Percentiles rank a stretch among this genome's conserved stretches.
These are phyloP conservation scores for Pipra filicauda DNA, from an alignment of 2,113 vertebrate genomes.

Conservation along the genomic window DNA sequence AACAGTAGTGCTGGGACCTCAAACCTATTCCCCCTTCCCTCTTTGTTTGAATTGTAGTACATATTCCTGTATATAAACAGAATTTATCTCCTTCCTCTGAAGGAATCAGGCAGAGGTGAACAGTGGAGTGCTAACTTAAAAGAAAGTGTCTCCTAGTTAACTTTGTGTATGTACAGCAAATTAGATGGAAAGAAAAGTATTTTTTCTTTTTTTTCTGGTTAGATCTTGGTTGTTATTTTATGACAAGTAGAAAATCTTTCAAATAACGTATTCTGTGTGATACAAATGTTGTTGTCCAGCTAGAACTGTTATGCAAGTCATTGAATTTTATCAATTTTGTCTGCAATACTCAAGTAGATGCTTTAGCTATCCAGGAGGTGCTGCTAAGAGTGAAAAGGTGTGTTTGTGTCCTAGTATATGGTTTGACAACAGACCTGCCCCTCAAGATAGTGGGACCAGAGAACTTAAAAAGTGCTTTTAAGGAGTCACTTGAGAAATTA, in stretches of 20 bases:
- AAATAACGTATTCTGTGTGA: rapidly evolving
- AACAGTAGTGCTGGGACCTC: neutral
- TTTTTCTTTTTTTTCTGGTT: neutral
- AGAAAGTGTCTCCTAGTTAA: neutral
- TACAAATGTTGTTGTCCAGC: neutral
- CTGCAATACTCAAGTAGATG: neutral
- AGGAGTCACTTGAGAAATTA: neutral
- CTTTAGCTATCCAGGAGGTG: neutral
- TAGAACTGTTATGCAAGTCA: neutral
- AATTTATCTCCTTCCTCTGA: neutral
- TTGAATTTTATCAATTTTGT: neutral
- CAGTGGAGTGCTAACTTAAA: neutral
- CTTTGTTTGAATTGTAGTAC: neutral
- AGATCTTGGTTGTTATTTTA: neutral
- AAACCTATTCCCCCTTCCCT: neutral
- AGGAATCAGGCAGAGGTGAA: neutral
- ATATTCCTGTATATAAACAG: neutral
- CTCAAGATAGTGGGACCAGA: neutral
- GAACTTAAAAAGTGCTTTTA: neutral
- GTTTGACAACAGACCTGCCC: neutral
- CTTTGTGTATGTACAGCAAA: neutral
- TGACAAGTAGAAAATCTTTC: neutral
- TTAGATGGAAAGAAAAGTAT: neutral
- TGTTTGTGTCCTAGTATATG: neutral
- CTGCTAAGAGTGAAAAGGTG: neutral